Evolutionary conservation across 2,113 vertebrate species (phyloP), one percentile per base, ranked within the genome.

Genomic region (Scalopus aquaticus): DNA sequence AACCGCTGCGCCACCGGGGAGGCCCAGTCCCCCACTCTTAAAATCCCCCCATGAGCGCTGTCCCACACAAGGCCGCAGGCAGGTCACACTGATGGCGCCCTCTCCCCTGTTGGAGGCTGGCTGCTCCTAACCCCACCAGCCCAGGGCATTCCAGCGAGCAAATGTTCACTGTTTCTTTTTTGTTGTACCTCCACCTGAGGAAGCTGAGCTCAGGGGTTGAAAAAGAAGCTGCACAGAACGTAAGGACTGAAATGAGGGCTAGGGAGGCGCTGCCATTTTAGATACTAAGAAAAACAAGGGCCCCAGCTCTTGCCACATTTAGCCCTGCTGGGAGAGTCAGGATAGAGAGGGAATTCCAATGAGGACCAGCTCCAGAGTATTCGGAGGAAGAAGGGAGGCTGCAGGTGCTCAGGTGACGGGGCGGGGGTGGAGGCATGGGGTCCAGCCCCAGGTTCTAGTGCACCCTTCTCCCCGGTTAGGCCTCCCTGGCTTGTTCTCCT

Each of bases 151-250:
- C 78, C n/a, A 4, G 2, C 42, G 26, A 81, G n/a, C 26, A 2
- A 49, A n/a, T 83, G 58, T 88, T 92, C 88, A 24, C 54, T 28
- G 91, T 37, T 83, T 49, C 28, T 90, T 80, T 32, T 49, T 94
- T 96, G 70, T 93, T 20, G 30, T 24, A 46, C 62, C 82, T 20
- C 49, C 26, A 3, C 0, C 42, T 80, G 58, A 88, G 90, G 51
- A 8, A 10, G 20, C 39, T 67, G 28, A 11, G 30, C 11, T 20
- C 26, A 9, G 35, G 26, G 54, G 19, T 30, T 54, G 11, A 35
- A 30, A 19, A 72, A 58, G 64, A 88, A 30, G 49, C 56, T 69
- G 62, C 35, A 76, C 32, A 46, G 46, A n/a, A 35, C 17, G 13
- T 62, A 65, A 74, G 65, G 49, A 49, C 70, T 58, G 49, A 67